Evolutionary conservation across 2,113 vertebrate species (phyloP).

Genomic region (Osmerus eperlanus): DNA sequence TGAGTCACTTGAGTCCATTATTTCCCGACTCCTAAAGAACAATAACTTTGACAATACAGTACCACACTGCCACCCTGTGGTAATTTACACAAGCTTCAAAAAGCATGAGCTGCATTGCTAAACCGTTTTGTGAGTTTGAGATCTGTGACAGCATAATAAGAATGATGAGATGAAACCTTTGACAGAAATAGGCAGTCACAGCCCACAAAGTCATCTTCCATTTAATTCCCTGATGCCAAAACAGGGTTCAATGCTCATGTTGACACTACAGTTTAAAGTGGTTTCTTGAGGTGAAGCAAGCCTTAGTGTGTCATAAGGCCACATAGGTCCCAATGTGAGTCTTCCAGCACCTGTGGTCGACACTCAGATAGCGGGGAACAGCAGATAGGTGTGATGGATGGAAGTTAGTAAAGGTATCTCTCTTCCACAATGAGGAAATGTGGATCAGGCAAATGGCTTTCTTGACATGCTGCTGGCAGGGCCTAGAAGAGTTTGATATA

Average conservation of each 20-base stretch:
- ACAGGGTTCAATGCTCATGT: neutral
- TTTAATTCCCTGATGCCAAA: too few relatives aligned
- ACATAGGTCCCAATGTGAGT: neutral
- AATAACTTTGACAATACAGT: too few relatives aligned
- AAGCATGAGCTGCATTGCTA: too few relatives aligned
- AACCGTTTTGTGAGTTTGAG: too few relatives aligned
- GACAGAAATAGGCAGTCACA: too few relatives aligned
- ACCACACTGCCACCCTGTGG: too few relatives aligned
- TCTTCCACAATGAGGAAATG: constrained; percentile 29
- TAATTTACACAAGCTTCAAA: too few relatives aligned
- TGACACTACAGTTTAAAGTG: neutral
- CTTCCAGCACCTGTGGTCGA: constrained; percentile 54
- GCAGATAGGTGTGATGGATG: constrained; percentile 54
- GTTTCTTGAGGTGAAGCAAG: neutral
- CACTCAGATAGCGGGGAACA: constrained; percentile 44
- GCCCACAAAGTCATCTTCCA: too few relatives aligned
- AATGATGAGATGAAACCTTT: too few relatives aligned
- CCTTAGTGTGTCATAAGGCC: neutral
- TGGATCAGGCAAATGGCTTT: constrained; percentile 19
- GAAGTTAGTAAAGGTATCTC: constrained; percentile 39
- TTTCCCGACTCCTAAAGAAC: too few relatives aligned
- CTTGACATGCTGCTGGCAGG: constrained; percentile 31
- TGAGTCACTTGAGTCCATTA: too few relatives aligned
- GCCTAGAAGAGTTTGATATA: constrained; percentile 22
- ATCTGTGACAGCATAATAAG: too few relatives aligned